Conservation (phyloP, 2,113 vertebrate species). For the Myrmophylax atrothorax region DNA sequence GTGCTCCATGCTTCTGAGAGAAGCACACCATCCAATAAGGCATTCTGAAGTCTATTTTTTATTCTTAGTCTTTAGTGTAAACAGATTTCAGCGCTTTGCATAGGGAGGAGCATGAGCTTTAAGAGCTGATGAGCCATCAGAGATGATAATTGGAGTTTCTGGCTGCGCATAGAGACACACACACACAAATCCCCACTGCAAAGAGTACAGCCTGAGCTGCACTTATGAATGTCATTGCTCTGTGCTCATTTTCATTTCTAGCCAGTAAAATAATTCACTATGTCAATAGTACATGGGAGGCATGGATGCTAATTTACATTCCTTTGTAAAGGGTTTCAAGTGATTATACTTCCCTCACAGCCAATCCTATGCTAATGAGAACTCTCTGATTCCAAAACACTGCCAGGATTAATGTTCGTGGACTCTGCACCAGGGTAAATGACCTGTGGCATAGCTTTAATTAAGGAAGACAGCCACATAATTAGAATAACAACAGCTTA, state of each 20-base stretch:
- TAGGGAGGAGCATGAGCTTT: background rate
- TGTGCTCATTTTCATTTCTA: slow-evolving; percentile 1
- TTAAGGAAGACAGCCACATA: slow-evolving; percentile 56
- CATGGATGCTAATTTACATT: slow-evolving; percentile 56
- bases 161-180: background rate
- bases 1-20: background rate
- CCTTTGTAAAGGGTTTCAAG: slow-evolving; percentile 49
- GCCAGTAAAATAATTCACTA: slow-evolving; percentile 58
- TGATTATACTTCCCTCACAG: slow-evolving; percentile 16
- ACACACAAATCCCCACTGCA: slow-evolving; percentile 5
- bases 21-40: background rate
- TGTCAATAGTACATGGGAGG: slow-evolving; percentile 57
- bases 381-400: slow-evolving; percentile 40
- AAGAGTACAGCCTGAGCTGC: slow-evolving; percentile 1
- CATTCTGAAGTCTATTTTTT: background rate
- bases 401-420: slow-evolving; percentile 45
- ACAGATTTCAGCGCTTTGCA: slow-evolving; percentile 16
- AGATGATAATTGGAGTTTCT: slow-evolving; percentile 13
- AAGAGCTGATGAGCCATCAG: background rate
- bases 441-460: slow-evolving; percentile 60
- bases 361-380: slow-evolving; percentile 52
- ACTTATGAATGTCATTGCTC: background rate
- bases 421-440: slow-evolving; percentile 45
- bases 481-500: slow-evolving; percentile 60
- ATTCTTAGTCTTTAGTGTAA: background rate